Conservation (phyloP, 2,797 vertebrate genomes). For the Amazona finschi region DNA sequence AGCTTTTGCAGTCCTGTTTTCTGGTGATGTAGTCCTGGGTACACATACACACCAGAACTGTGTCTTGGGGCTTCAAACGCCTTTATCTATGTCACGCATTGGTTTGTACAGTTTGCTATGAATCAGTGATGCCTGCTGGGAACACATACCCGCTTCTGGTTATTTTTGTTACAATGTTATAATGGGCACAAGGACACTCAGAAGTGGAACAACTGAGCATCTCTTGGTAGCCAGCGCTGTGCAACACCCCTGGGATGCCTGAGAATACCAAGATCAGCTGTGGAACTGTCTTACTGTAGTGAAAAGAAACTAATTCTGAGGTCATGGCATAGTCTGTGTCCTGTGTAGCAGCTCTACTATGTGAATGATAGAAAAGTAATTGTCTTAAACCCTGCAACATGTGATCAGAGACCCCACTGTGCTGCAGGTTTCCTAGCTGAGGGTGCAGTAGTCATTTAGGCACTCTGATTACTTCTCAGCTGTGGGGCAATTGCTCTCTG, state of each 20-base stretch:
- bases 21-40: conserved; percentile 11
- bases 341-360: background rate
- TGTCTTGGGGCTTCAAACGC: conserved; percentile 63
- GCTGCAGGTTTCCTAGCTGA: background rate
- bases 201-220: conserved; percentile 49
- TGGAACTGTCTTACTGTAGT: background rate
- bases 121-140: conserved; percentile 66
- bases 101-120: conserved; percentile 53
- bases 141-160: conserved; percentile 46
- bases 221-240: conserved; percentile 22
- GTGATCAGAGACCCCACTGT: background rate
- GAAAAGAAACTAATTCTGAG: conserved; percentile 6
- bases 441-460: background rate
- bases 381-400: background rate
- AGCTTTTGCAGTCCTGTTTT: background rate
- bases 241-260: conserved; percentile 16
- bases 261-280: background rate
- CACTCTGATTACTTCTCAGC: background rate
- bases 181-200: conserved; percentile 63
- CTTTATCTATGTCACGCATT: conserved; percentile 60
- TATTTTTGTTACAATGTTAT: conserved; percentile 69
- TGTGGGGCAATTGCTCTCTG: background rate
- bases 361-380: background rate
- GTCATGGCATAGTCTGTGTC: background rate
- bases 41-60: background rate